Evolutionary conservation across 2,888 invertebrate species (phyloP), one percentile per base, ranked within the genome.

Genomic region (Drosophila setosimentum): DNA sequence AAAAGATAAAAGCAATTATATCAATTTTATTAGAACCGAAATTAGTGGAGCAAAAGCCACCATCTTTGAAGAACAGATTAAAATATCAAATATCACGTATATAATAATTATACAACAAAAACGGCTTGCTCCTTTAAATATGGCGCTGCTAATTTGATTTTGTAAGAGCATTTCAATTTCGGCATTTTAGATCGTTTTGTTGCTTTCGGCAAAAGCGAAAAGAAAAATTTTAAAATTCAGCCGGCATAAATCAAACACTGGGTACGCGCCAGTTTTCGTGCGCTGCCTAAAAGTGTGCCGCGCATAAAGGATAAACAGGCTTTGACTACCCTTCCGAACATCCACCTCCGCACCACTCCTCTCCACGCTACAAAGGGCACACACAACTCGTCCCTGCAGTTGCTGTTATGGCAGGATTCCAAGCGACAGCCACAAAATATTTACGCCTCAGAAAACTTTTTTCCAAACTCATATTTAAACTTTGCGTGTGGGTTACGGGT

Each of bases 201-300:
- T 49, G 50, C 33, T 30, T 54, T 49, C 33, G 21, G 29, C n/a
- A 51, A 59, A 63, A 48, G 59, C n/a, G 21, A 63, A 54, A 60
- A 37, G 48, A 58, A 80, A 73, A 67, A 89, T 89, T 87, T 87
- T 90, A 84, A 89, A 90, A 87, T 87, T 87, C 87, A 87, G 89
- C 87, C 89, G 85, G 87, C 87, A 87, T 87, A 87, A 87, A 87
- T 87, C 87, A 87, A 87, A 90, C 89, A 90, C 87, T 76, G 76
- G 67, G 71, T 57, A 59, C 63, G 67, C 80, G 83, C 65, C 86
- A 80, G 69, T 80, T 80, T 83, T 82, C 85, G 83, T 85, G 77
- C 78, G 62, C 64, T 83, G 84, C 76, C 84, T 72, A 45, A 76
- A 83, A 83, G 80, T 80, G 71, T 73, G 80, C 82, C 76, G 68